Evolutionary conservation across 2,797 vertebrate species (phyloP), one percentile per base, ranked within the genome.

Genomic region (Loris lydekkerianus): DNA sequence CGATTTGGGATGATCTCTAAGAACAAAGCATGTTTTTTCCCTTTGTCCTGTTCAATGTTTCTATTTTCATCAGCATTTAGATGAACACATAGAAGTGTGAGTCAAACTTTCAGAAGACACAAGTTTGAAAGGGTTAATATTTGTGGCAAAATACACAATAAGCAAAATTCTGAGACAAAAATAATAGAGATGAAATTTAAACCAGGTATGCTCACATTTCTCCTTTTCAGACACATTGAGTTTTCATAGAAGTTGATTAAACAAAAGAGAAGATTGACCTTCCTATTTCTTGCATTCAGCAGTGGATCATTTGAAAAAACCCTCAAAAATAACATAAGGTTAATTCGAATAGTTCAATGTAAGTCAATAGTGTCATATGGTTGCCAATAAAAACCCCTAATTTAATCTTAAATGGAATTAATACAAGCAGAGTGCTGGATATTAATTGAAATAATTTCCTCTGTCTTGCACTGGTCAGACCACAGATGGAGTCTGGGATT

Each of bases 361-460:
- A 94, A 95, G 94, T 90, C 53, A 87, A 83, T 70, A 80, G 9
- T 73, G 4, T 49, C 21, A 20, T 75, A 49, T 63, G 3, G 6
- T 43, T 83, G 81, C 34, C 72, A 69, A 89, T 78, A 58, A 37
- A 14, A 21, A 53, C 49, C 14, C 5, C 31, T 61, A 88, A 95
- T 67, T 85, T 91, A 31, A 72, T 69, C 60, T 96, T 70, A 83
- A 61, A 85, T 90, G 65, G 53, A 84, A 40, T 92, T 95, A 93
- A 65, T 14, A 87, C 34, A 91, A 92, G 3, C 9, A 72, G 53
- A 86, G 21, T 37, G 20, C 21, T 72, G 31, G 89, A 13, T 1
- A 49, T 31, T 82, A 34, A 15, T 23, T 89, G 56, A 88, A 88
- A 58, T 43, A 5, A 81, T 67, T 90, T 92, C 8, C 40, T 37